These are phyloP conservation scores for Drymodes brunneopygia DNA, from an alignment of 2,113 vertebrate genomes.

Conservation along the genomic window DNA sequence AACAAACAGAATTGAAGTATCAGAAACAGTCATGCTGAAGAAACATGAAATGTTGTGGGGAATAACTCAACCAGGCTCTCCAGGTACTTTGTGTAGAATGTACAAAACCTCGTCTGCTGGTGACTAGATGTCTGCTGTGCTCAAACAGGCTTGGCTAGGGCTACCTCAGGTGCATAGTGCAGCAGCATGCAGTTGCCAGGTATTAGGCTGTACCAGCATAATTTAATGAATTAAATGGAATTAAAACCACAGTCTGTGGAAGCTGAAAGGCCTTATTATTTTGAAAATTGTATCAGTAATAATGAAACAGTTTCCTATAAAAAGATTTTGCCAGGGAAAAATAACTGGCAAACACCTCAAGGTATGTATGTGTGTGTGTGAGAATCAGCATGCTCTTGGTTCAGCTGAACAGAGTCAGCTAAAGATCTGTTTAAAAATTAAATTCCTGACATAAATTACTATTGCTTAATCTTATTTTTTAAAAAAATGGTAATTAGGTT, in stretches of 20 bases:
- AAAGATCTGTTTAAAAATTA: constrained; percentile 9
- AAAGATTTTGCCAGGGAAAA: not conserved
- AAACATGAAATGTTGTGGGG: not conserved
- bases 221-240: not conserved
- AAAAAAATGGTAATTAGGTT: not conserved
- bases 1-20: not conserved
- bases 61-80: not conserved
- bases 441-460: not conserved
- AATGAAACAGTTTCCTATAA: not conserved
- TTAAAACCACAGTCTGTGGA: not conserved
- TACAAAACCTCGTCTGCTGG: not conserved
- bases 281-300: not conserved
- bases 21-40: not conserved
- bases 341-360: not conserved
- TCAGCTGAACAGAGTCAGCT: not conserved
- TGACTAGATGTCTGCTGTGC: not conserved
- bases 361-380: too few relatives aligned
- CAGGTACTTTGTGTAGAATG: not conserved
- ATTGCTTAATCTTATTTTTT: not conserved
- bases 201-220: not conserved
- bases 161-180: not conserved
- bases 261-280: not conserved
- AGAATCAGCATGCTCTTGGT: not conserved
- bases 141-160: not conserved
- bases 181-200: not conserved